Conservation (phyloP, 2,888 invertebrate genomes). For the Oligia latruncula region DNA sequence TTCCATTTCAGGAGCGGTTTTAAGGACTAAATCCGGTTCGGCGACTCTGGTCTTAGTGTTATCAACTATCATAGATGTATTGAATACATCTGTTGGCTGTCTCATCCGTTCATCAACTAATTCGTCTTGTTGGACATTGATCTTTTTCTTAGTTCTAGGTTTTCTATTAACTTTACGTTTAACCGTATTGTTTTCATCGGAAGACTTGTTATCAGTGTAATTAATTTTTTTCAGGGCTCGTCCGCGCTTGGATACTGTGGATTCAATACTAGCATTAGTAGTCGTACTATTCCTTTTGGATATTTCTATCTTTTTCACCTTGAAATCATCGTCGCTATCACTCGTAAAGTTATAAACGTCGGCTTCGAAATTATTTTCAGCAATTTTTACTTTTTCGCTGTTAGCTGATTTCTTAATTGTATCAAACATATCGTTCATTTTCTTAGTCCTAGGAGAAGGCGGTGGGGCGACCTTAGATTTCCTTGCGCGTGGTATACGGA, state of each 20-base stretch:
- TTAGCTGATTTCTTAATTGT: constrained; percentile 75
- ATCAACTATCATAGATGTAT: constrained; percentile 75
- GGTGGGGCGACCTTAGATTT: constrained; percentile 60
- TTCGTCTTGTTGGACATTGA: constrained; percentile 52
- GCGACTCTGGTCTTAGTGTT: constrained; percentile 43
- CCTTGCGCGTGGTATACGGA: constrained; percentile 68
- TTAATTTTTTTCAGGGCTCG: constrained; percentile 50
- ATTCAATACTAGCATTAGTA: constrained; percentile 66
- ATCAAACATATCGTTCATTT: constrained; percentile 78
- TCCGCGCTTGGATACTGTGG: constrained; percentile 63
- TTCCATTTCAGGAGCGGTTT: constrained; percentile 74
- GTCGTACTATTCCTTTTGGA: constrained; percentile 69
- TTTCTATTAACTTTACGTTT: constrained; percentile 59
- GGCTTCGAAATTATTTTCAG: constrained; percentile 66
- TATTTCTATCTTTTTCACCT: constrained; percentile 70
- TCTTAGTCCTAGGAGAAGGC: constrained; percentile 75
- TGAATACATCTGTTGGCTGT: constrained; percentile 70
- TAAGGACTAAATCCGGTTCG: constrained; percentile 67
- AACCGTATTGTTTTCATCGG: constrained; percentile 62
- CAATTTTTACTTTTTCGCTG: constrained; percentile 71
- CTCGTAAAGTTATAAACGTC: constrained; percentile 81
- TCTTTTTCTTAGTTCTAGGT: constrained; percentile 53
- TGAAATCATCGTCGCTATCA: constrained; percentile 84
- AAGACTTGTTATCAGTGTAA: constrained; percentile 67
- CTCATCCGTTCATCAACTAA: constrained; percentile 82